phyloP scores from a whole-genome alignment of 2,113 vertebrate genomes.

The Sinocyclocheilus maitianheensis region DNA sequence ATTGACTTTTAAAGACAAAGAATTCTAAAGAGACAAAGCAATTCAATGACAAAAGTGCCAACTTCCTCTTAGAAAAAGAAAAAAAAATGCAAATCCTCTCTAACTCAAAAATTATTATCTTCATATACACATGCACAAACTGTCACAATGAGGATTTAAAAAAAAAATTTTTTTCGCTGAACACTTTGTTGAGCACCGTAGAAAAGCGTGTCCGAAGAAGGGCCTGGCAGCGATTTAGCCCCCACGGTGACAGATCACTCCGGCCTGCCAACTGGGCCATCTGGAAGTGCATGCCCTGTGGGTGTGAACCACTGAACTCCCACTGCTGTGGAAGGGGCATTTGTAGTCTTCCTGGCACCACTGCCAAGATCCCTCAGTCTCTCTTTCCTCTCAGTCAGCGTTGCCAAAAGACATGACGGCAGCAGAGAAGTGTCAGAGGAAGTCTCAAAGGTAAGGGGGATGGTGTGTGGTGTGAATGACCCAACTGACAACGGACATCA shows the following conservation, averaged over 20 bases:
- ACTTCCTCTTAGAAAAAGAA: not conserved
- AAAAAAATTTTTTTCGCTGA: not conserved
- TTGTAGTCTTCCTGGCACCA: conserved; percentile 39
- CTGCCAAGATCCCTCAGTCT: conserved; percentile 46
- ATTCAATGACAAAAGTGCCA: too few species aligned
- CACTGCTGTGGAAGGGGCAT: conserved; percentile 50
- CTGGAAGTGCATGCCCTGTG: conserved; percentile 55
- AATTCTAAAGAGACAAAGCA: too few species aligned
- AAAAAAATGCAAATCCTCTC: not conserved
- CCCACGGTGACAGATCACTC: conserved; percentile 21
- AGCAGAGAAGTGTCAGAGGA: conserved; percentile 25
- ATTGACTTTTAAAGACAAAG: too few species aligned
- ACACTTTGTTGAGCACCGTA: conserved; percentile 38
- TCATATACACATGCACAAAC: conserved; percentile 5
- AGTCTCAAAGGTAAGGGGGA: conserved; percentile 32
- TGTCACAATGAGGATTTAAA: not conserved
- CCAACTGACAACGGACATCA: conserved; percentile 17
- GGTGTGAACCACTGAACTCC: conserved; percentile 49
- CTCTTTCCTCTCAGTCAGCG: conserved; percentile 24
- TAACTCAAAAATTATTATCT: not conserved
- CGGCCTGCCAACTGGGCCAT: conserved; percentile 57
- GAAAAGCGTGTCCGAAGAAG: not conserved
- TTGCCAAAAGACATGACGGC: conserved; percentile 47
- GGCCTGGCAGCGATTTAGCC: conserved; percentile 38
- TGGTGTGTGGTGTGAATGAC: conserved; percentile 14